Base-by-base conservation (phyloP, 2,113 vertebrate species). In the Myodes glareolus region DNA sequence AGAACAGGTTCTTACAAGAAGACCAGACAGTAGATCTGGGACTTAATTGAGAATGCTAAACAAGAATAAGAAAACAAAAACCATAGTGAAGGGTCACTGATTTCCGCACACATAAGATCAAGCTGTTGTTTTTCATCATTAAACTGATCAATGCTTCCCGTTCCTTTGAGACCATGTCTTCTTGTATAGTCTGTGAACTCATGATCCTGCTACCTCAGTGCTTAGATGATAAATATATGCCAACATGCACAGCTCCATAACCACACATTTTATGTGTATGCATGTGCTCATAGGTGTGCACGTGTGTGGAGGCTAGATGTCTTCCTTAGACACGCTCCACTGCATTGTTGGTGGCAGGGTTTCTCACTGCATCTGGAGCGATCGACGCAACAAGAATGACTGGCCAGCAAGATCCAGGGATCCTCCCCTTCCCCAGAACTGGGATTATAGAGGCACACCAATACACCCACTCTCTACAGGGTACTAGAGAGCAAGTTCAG, bases 11-110 rank as follows among this genome's bases (percentile, higher is more conserved):
- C 47, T 78, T 85, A 47, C 8, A 27, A 17, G 61, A 84, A 33
- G 42, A 73, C 36, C 45, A 94, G 73, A 84, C 52, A 92, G 42
- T 61, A 45, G 91, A 85, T 88, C 31, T 94, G 70, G 39, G 93
- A 95, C 88, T 85, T 88, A 96, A 81, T 75, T n/a, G 85, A 63
- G 93, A 85, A 75, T 63, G 45, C 75, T 73, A 27, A 86, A 75
- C 42, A 93, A 50, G 91, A 39, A 85, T 70, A 76, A 80, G 11
- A 1, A 55, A 33, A 72, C 72, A 25, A 90, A 91, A 45, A 42
- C 13, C 73, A 90, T 39, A 76, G 42, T 45, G n/a, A 75, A 85
- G 52, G 9, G 36, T 52, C 58, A 92, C 42, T 90, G 70, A 70
- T 92, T 88, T 92, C 45, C 33, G 70, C 14, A 52, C 78, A 89